These are phyloP conservation scores for Tetragnatha montana DNA, from an alignment of 2,888 invertebrate genomes.

Conservation along the genomic window DNA sequence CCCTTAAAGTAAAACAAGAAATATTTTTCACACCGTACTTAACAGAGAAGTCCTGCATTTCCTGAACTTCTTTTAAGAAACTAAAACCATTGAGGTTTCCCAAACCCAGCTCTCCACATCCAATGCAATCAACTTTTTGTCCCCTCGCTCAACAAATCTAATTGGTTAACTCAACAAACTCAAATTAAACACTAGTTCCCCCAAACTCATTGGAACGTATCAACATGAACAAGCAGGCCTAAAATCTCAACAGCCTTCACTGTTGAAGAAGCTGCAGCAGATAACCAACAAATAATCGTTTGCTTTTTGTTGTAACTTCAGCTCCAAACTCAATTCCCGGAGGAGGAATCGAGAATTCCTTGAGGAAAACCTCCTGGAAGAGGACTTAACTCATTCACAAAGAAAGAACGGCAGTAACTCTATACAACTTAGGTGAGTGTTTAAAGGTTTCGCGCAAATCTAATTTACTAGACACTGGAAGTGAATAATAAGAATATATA, in stretches of 20 bases:
- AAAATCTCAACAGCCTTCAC: not conserved
- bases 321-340: not conserved
- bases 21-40: no score
- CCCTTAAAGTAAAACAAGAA: no score
- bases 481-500: no score
- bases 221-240: not conserved
- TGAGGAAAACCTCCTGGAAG: not conserved
- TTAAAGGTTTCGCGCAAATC: constrained; percentile 5
- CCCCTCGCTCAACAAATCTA: not conserved
- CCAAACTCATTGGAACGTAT: not conserved
- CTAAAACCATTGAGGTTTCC: not conserved
- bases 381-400: not conserved
- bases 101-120: not conserved
- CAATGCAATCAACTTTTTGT: not conserved
- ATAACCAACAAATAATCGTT: not conserved
- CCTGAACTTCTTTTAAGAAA: not conserved
- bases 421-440: not conserved
- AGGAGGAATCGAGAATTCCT: not conserved
- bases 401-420: not conserved
- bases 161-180: not conserved
- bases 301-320: not conserved
- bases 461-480: not conserved
- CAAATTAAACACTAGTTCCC: not conserved
- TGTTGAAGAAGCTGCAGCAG: not conserved
- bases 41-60: no score